phyloP scores from a whole-genome alignment of 2,888 invertebrate species.

The Volucella inflata region DNA sequence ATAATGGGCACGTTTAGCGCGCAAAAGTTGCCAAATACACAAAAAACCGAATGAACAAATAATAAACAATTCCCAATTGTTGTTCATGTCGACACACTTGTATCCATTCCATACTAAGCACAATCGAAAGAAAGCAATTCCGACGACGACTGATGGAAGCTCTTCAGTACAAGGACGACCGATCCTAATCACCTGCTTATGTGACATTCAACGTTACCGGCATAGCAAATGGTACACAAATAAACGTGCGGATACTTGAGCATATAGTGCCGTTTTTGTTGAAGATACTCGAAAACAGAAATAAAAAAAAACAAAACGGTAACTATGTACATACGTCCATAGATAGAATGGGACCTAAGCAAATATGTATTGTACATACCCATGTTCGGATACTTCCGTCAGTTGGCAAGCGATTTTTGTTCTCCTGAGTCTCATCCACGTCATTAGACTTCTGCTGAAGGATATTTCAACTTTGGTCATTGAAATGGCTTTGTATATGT shows the following conservation, averaged over 20 bases:
- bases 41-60: not conserved
- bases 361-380: no score
- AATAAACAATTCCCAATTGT: slow-evolving; percentile 7
- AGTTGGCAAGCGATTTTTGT: no score
- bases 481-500: no score
- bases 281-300: slow-evolving; percentile 14
- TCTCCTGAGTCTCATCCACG: no score
- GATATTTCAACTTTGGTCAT: no score
- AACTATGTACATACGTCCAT: not conserved
- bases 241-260: not conserved
- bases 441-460: no score
- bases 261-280: not conserved
- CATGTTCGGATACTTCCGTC: no score
- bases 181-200: slow-evolving; percentile 61
- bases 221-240: slow-evolving; percentile 29
- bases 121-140: slow-evolving; percentile 22
- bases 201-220: slow-evolving; percentile 13
- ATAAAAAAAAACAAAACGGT: not conserved
- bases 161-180: slow-evolving; percentile 24
- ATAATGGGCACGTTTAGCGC: not conserved
- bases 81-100: slow-evolving; percentile 22
- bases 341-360: no score
- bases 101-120: no score
- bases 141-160: slow-evolving; percentile 33
- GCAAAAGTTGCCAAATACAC: not conserved